These are phyloP conservation scores for Pachyseris speciosa DNA, from an alignment of 64 coral and sea anemone genomes.

Conservation along the genomic window DNA sequence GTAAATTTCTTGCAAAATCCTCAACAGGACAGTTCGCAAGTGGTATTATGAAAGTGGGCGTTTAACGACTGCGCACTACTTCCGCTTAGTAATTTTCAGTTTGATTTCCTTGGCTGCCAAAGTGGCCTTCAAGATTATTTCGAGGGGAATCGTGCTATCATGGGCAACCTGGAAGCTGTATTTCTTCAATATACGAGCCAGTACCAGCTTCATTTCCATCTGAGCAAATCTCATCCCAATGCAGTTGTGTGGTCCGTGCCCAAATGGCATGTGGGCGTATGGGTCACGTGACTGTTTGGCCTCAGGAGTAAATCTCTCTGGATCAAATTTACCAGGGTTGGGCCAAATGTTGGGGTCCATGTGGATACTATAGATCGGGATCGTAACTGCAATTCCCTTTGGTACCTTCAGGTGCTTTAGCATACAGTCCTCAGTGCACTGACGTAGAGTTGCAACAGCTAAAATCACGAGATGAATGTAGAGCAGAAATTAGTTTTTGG, in stretches of 20 bases:
- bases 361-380: constrained; percentile 45
- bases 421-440: constrained; percentile 35
- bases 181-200: constrained; percentile 24
- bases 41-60: too few relatives aligned
- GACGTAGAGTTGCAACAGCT: background rate
- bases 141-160: constrained; percentile 4
- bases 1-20: too few relatives aligned
- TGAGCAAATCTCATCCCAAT: constrained; percentile 25
- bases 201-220: constrained; percentile 22
- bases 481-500: too few relatives aligned
- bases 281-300: constrained; percentile 22
- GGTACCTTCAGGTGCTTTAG: constrained; percentile 27
- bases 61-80: background rate
- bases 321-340: constrained; percentile 17
- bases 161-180: constrained; percentile 4
- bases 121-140: background rate
- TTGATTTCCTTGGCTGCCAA: background rate
- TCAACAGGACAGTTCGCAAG: too few relatives aligned
- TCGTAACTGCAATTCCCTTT: background rate
- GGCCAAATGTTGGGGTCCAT: constrained; percentile 8
- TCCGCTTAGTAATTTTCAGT: background rate
- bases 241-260: constrained; percentile 35
- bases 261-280: constrained; percentile 5
- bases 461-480: background rate
- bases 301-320: constrained; percentile 25